Base-by-base conservation (phyloP, 2,888 invertebrate species). In the Acholoe squamosa region DNA sequence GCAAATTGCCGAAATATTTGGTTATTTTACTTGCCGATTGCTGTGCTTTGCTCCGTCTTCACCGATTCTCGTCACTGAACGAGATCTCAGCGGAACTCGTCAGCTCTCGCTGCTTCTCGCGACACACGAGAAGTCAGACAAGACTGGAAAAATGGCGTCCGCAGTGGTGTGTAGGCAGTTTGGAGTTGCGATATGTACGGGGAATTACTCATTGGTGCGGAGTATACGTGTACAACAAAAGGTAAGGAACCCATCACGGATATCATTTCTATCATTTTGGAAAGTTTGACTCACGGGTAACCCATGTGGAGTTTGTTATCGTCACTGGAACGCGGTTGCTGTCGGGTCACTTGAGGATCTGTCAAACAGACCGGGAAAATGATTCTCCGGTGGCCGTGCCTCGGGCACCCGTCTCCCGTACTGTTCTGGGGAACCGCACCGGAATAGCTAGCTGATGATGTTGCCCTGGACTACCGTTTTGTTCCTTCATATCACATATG, bases 151-250 rank as follows among this genome's bases (percentile, higher is more conserved):
- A 89, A 89, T 89, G 89, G 89, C 89, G 89, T 89, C 89, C 51
- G 51, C 34, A 76, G 89, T 76, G 89, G 28, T 89, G 89, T 89
- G 71, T 89, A 89, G 89, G 89, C 89, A 89, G 89, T 76, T 89
- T 14, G 89, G 89, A 12, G 89, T 89, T 51, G 67, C 71, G 76
- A 51, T 89, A 71, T 89, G 71, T 71, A 71, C 89, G 71, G 77
- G 89, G 89, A 89, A 89, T 89, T 89, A 89, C 76, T 89, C 89
- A 71, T 76, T 89, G 28, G 51, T 51, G 25, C 67, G 89, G 89
- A 89, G 71, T 89, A 89, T 89, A 89, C 71, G 71, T 51, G 51
- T 89, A 89, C 89, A 89, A 71, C 89, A 89, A 76, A 89, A 89
- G 89, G 89, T 89, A 89, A 76, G 89, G 28, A 34, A 89, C 12